Base-by-base conservation (phyloP, 2,797 vertebrate genomes). In the Cyclopterus lumpus region DNA sequence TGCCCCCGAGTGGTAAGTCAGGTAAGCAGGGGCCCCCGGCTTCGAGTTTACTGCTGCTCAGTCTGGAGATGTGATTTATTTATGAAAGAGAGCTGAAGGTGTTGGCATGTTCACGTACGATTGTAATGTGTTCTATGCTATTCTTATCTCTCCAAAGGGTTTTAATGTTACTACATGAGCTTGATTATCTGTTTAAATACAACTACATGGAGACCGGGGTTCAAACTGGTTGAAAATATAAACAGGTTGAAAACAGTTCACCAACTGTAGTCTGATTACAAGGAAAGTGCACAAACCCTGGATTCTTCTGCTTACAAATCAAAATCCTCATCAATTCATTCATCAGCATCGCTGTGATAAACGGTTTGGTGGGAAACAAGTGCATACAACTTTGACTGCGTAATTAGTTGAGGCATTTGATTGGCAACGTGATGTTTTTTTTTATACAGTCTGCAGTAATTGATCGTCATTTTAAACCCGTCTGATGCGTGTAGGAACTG, bases 1-100 rank as follows among this genome's bases (percentile, higher is more conserved):
- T 87, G 81, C 77, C 79, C n/a, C 81, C 7, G 38, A 79, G 83
- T 72, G 73, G 71, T 72, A 80, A 71, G 70, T 74, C 69, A 54
- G 71, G 75, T 54, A 70, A 81, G 71, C 63, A 32, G 24, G 66
- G 65, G 69, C 63, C 54, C 20, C 66, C 26, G 8, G 64, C 46
- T 68, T 75, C 66, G 55, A 15, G 46, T 53, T 40, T 42, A 26
- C 51, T 34, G 5, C 46, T 66, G 49, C 70, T 60, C 14, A 26
- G 64, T 26, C 51, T 74, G 26, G 59, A 72, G 44, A 48, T 20
- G 61, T 26, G 40, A 26, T 20, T 81, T 66, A 26, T 20, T 81
- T 66, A 73, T 67, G 48, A 34, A 55, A 49, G 26, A 77, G 51
- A 53, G 44, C 22, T 74, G 22, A 65, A 36, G 12, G 22, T 22